These are phyloP conservation scores for Caretta caretta DNA, from an alignment of 2,113 vertebrate genomes.

Conservation along the genomic window DNA sequence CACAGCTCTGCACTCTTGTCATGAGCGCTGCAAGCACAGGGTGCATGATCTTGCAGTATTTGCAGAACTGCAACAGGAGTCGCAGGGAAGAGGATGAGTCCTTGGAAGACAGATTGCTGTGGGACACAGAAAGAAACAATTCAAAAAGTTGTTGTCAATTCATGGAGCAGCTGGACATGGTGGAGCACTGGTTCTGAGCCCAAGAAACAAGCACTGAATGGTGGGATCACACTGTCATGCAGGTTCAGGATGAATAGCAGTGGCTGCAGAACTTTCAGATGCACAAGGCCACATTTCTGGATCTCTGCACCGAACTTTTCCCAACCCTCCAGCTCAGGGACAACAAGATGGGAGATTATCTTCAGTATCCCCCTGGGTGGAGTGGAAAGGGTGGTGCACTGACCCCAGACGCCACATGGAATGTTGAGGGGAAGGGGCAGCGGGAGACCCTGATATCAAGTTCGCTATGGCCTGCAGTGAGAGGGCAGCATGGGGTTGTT, in stretches of 20 bases:
- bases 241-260: neutral
- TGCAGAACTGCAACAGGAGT: no score
- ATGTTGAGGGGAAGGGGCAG: no score
- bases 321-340: no score
- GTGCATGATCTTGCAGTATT: neutral
- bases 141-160: neutral
- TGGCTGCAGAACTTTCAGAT: neutral
- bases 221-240: neutral
- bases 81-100: neutral
- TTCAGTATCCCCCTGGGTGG: no score
- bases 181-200: neutral
- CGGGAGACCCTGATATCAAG: no score
- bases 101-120: neutral
- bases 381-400: no score
- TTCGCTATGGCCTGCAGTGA: no score
- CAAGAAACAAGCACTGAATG: neutral
- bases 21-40: neutral
- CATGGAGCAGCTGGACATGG: no score
- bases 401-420: no score
- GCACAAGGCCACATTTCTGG: neutral
- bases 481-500: no score
- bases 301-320: neutral
- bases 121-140: neutral
- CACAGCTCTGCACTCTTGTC: neutral
- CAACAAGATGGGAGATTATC: no score